Base-by-base conservation (phyloP, 1,140 invertebrate genomes). In the Solenopsis invicta region DNA sequence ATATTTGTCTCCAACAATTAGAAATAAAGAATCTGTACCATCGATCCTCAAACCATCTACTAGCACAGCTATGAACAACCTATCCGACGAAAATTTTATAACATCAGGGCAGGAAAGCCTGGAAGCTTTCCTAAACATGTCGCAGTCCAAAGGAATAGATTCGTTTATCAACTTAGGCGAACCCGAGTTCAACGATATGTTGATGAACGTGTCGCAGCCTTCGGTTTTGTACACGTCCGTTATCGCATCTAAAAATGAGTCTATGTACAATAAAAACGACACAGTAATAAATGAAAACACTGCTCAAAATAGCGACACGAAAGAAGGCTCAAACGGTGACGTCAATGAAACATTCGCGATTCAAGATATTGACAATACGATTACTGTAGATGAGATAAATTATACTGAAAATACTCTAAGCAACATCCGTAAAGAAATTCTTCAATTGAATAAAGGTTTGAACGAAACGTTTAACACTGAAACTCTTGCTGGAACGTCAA, bases 151-250 rank as follows among this genome's bases (percentile, higher is more conserved):
- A 81, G 94, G 93, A 77, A 90, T 91, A 5, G 94, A 94, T 88
- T 94, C 94, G 0, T 93, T 95, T 54, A 93, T 94, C 8, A 94
- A 94, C 69, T 90, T 93, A 78, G 81, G 62, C 8, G 93, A 94
- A 48, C 92, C 94, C 13, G 92, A 94, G 21, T 93, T 95, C 8
- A 90, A 52, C 52, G 93, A 94, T 75, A 48, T 90, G 1, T 8
- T 94, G 3, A 94, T 94, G 92, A 94, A 93, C 6, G 54, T 92
- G 45, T 94, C 94, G 0, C 94, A 95, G n/a, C 94, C 94, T 18
- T 95, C 94, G 10, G 41, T 94, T 29, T 88, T 95, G 8, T 90
- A 85, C 62, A 91, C 93, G 0, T 95, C 94, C 12, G 48, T 95
- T 1, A 92, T 91, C 59, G 89, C 91, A 1, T 74, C 67, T 67